Evolutionary conservation across 2,113 vertebrate genomes (phyloP), one percentile per base, ranked within the genome.

Genomic region (Tachysurus fulvidraco): DNA sequence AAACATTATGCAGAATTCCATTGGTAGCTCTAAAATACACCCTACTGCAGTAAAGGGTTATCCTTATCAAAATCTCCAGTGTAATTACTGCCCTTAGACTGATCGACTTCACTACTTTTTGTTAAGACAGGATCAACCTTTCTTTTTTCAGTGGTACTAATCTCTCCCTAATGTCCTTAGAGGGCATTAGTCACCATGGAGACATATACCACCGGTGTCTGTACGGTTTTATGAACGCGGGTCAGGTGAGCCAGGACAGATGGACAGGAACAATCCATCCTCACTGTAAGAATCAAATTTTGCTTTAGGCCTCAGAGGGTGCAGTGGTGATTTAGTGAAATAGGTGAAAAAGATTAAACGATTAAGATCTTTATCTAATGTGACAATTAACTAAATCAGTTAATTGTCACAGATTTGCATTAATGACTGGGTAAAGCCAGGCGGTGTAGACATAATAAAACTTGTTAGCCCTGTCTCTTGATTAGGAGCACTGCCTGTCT

Each of bases 111-210:
- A 46, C 79, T 85, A 54, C 81, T 86, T 77, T 50, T 65, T 83
- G 83, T 85, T 89, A 85, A 85, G 77, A 55, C 73, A 52, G 85
- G 90, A 88, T 89, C 85, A 89, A 80, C 52, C 87, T 89, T 82
- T 87, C 59, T 62, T 81, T 36, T 85, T 91, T 84, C 85, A 85
- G 57, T 69, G 57, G 25, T 60, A 55, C 85, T 91, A 85, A 91
- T 88, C 90, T 83, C 74, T 85, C 57, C 65, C 77, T 79, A 28
- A 77, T 73, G 25, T 86, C 65, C 21, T 80, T 77, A 83, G 60
- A 62, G 59, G 44, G 30, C 78, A 90, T 88, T 88, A 83, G 83
- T 88, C 77, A 85, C 87, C 79, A 88, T 90, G 79, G 85, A 87
- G 82, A 88, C 87, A n/a, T 78, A n/a, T 78, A 67, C 78, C 52